These are phyloP conservation scores for Holcopasites calliopsidis DNA, from an alignment of 1,140 invertebrate species.

Conservation along the genomic window DNA sequence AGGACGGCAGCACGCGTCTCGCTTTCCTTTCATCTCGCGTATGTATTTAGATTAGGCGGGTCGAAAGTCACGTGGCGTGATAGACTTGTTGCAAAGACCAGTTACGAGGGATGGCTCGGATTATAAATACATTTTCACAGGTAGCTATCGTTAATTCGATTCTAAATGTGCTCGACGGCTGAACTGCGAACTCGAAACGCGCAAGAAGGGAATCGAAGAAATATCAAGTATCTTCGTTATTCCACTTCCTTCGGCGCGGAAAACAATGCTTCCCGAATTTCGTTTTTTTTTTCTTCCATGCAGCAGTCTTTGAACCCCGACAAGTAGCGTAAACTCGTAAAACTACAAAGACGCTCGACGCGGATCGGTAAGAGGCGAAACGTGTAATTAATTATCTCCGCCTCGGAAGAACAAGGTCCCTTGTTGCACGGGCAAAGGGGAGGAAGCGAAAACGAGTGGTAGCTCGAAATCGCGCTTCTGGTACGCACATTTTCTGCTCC, in stretches of 20 bases:
- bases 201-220: no score
- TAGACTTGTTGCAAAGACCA: not conserved
- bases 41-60: slow-evolving; percentile 24
- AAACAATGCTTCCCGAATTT: not conserved
- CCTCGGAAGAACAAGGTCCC: not conserved
- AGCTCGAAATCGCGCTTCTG: not conserved
- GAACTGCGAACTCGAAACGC: no score
- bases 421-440: not conserved
- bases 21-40: slow-evolving; percentile 15
- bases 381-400: slow-evolving; percentile 40
- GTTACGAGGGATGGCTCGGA: no score
- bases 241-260: no score
- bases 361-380: not conserved
- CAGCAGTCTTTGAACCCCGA: no score
- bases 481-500: slow-evolving; percentile 20
- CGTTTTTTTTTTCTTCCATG: not conserved
- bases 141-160: not conserved
- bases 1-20: slow-evolving; percentile 36
- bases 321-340: not conserved
- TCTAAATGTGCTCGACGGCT: no score
- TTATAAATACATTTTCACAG: slow-evolving; percentile 14
- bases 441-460: not conserved
- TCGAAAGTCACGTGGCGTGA: slow-evolving; percentile 25
- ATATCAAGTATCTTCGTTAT: not conserved
- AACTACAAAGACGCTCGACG: not conserved